Conservation (phyloP, 2,888 invertebrate species). For the Lottia gigantea region DNA sequence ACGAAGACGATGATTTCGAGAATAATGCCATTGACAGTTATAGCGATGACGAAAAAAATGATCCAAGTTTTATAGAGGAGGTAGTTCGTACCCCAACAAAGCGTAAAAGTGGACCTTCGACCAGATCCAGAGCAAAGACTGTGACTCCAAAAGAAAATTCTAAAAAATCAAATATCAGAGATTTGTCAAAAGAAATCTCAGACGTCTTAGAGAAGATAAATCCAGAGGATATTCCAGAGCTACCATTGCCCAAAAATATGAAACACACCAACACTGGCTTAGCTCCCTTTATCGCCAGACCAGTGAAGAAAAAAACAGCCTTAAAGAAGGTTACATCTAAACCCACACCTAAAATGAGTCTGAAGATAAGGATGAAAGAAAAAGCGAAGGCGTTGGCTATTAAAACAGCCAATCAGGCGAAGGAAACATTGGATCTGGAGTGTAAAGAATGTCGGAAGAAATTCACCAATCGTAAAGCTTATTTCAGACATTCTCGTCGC, state of each 20-base stretch:
- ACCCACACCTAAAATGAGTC: neutral
- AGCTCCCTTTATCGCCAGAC: neutral
- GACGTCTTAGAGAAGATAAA: neutral
- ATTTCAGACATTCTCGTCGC: conserved; percentile 17
- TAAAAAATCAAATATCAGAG: neutral
- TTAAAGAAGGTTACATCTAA: neutral
- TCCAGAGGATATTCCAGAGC: neutral
- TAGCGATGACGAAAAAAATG: neutral
- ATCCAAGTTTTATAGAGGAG: neutral
- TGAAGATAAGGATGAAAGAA: neutral
- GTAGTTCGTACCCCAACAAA: neutral
- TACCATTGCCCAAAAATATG: neutral
- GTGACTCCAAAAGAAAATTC: neutral
- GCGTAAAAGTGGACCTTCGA: neutral
- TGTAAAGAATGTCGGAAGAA: conserved; percentile 20
- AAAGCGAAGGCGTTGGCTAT: neutral
- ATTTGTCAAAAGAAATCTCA: neutral
- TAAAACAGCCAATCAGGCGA: conserved; percentile 2
- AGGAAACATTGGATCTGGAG: neutral
- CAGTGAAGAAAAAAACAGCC: neutral
- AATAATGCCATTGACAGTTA: neutral
- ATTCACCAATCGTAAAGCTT: conserved; percentile 17
- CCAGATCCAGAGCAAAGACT: neutral
- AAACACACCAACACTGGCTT: neutral
- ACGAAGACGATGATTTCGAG: neutral